A percentile compares a stretch with the other conserved stretches of the same genome.
Conservation (phyloP, 2,797 vertebrate species). For the Sebastes wilsoni region DNA sequence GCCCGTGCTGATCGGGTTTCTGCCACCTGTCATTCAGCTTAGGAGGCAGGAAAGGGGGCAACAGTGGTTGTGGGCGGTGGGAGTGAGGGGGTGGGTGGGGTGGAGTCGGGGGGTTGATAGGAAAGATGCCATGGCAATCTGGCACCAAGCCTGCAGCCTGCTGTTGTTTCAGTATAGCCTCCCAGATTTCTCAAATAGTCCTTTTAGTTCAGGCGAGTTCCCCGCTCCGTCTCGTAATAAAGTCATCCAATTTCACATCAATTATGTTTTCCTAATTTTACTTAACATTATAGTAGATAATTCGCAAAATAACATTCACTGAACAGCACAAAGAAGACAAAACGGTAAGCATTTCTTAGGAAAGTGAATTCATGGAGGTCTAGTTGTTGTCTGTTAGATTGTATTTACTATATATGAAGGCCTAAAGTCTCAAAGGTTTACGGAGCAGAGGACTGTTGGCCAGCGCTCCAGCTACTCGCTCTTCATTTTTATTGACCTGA, state of each 20-base stretch:
- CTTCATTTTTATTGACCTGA: background rate
- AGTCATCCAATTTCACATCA: background rate
- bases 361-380: background rate
- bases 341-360: background rate
- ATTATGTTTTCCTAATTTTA: background rate
- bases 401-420: background rate
- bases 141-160: constrained; percentile 57
- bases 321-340: background rate
- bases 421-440: background rate
- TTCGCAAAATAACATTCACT: background rate
- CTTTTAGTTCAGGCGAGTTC: constrained; percentile 3
- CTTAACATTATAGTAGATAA: background rate
- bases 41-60: constrained; percentile 66
- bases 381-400: too few relatives aligned
- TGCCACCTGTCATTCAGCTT: constrained; percentile 85
- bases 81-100: constrained; percentile 18
- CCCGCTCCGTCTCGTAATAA: background rate
- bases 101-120: constrained; percentile 12
- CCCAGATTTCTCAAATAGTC: constrained; percentile 34
- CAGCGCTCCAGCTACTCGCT: too few relatives aligned
- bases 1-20: constrained; percentile 81
- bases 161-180: constrained; percentile 51
- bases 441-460: too few relatives aligned
- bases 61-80: constrained; percentile 44
- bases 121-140: constrained; percentile 75